Conservation (phyloP, 2,113 vertebrate species). For the Meleagris gallopavo region DNA sequence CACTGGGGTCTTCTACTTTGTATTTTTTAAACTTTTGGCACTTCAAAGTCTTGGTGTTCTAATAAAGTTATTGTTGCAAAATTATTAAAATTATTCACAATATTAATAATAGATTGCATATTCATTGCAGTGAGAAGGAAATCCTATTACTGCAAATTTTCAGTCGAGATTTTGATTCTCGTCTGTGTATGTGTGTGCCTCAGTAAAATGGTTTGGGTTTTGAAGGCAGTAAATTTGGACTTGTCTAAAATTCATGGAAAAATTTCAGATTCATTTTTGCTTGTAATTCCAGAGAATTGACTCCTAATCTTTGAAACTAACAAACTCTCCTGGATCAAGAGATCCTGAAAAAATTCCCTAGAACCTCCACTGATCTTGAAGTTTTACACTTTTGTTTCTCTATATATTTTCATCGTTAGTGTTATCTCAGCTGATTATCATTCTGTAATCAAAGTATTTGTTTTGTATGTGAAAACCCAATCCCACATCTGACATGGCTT, state of each 20-base stretch:
- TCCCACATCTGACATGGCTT: fast-evolving
- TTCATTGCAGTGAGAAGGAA: background rate
- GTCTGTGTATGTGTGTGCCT: fast-evolving
- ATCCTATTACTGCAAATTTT: background rate
- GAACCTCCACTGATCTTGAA: background rate
- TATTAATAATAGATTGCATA: background rate
- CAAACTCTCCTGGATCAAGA: background rate
- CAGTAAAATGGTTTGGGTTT: background rate
- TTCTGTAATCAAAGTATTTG: fast-evolving
- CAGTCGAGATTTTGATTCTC: fast-evolving
- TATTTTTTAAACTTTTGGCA: background rate
- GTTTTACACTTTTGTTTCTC: background rate
- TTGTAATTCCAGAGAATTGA: background rate
- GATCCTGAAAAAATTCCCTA: background rate
- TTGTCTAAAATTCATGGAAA: background rate
- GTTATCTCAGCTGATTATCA: background rate
- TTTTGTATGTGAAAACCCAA: fast-evolving
- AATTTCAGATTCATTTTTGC: background rate
- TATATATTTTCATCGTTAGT: background rate
- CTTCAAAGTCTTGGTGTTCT: background rate
- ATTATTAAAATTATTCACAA: background rate
- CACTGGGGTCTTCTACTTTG: background rate
- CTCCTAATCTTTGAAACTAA: background rate
- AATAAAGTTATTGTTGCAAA: fast-evolving
- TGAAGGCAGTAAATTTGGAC: background rate